These are phyloP conservation scores for Rhorus exstirpatorius DNA, from an alignment of 2,888 invertebrate genomes.

Conservation along the genomic window DNA sequence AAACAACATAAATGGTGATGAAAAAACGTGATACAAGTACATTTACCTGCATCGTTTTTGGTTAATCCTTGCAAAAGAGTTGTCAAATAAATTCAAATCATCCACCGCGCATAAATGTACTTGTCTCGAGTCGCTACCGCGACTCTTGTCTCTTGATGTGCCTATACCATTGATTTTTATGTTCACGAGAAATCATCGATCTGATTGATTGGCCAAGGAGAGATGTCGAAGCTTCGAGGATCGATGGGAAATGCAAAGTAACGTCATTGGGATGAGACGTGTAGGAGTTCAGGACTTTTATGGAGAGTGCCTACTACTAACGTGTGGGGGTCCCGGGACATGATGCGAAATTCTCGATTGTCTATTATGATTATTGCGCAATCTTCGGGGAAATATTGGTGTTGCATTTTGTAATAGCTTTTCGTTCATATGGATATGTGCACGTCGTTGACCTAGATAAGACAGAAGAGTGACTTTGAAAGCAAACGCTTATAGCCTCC, in stretches of 20 bases:
- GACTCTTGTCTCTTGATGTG: too few species aligned
- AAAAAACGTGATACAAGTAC: too few species aligned
- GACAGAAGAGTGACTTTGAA: background rate
- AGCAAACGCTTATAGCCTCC: background rate
- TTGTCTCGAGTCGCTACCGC: too few species aligned
- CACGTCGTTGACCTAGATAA: constrained; percentile 16
- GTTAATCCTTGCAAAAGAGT: too few species aligned
- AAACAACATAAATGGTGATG: too few species aligned
- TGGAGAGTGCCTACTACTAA: constrained; percentile 31
- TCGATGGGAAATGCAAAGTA: background rate
- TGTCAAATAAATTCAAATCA: too few species aligned
- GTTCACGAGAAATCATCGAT: background rate
- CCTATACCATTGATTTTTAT: background rate
- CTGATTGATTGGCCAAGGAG: background rate
- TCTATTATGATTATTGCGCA: constrained; percentile 38
- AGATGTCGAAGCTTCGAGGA: background rate
- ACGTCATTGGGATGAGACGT: background rate
- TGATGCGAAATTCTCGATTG: constrained; percentile 49
- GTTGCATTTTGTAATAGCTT: constrained; percentile 22
- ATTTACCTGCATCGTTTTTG: too few species aligned
- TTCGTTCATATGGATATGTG: constrained; percentile 29
- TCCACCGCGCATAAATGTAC: too few species aligned
- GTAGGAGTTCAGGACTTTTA: constrained; percentile 42
- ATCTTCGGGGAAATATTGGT: constrained; percentile 35
- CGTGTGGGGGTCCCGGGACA: constrained; percentile 51